Percentiles rank a stretch among this genome's conserved stretches.
Evolutionary conservation across 2,797 vertebrate species (phyloP).

Genomic region (Girardinus metallicus): DNA sequence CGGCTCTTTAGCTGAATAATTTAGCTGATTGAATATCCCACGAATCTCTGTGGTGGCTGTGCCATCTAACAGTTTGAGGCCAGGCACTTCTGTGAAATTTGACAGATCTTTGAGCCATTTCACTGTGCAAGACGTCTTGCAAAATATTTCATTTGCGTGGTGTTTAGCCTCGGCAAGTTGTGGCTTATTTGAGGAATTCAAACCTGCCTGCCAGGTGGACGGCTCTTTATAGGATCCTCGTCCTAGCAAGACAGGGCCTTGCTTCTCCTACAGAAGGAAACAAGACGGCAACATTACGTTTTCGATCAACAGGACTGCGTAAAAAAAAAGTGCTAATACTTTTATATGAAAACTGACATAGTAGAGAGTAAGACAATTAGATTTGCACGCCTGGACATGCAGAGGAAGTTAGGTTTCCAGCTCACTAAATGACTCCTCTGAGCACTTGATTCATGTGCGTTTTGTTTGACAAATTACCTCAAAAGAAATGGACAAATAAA

Average conservation of each 20-base stretch:
- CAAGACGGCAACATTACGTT: background rate
- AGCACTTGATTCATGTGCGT: background rate
- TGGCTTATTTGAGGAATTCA: constrained; percentile 84
- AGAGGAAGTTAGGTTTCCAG: background rate
- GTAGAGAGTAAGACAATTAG: background rate
- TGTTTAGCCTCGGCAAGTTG: constrained; percentile 74
- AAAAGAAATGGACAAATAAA: background rate
- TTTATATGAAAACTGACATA: background rate
- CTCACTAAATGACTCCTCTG: background rate
- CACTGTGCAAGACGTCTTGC: constrained; percentile 68
- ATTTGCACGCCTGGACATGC: constrained; percentile 12
- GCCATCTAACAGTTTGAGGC: constrained; percentile 55
- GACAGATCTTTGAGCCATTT: constrained; percentile 60
- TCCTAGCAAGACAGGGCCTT: background rate
- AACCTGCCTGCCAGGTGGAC: constrained; percentile 51
- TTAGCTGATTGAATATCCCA: background rate
- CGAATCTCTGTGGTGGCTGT: background rate
- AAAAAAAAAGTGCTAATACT: background rate
- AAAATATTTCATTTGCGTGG: constrained; percentile 62
- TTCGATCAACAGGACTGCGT: background rate
- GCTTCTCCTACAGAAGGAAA: background rate
- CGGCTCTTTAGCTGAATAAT: background rate
- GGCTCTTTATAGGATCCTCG: constrained; percentile 31
- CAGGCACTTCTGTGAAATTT: constrained; percentile 53
- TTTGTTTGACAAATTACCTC: background rate